phyloP scores from a whole-genome alignment of 1,140 invertebrate genomes.

The Sesamia nonagrioides region DNA sequence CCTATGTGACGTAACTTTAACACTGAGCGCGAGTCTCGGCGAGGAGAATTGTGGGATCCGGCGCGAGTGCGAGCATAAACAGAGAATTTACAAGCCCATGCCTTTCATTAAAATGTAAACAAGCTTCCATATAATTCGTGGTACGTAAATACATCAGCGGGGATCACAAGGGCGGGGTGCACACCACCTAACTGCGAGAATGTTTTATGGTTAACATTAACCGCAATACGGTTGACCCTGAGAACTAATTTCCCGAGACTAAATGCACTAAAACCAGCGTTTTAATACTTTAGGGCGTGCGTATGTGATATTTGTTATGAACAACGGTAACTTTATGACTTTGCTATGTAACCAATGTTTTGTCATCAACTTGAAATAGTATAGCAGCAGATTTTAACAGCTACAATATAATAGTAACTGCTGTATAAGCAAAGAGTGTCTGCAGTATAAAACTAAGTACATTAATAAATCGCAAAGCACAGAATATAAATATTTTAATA shows the following conservation, averaged over 20 bases:
- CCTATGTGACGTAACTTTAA: constrained; percentile 47
- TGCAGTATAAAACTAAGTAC: not conserved
- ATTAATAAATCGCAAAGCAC: not conserved
- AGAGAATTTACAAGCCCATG: constrained; percentile 66
- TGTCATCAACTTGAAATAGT: not conserved
- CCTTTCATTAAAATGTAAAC: constrained; percentile 79
- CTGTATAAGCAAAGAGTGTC: not conserved
- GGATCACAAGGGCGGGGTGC: constrained; percentile 55
- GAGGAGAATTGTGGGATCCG: constrained; percentile 51
- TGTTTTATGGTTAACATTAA: constrained; percentile 69
- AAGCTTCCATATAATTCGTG: constrained; percentile 70
- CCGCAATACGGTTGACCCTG: constrained; percentile 53
- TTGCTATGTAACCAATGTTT: constrained; percentile 7
- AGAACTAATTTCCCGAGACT: constrained; percentile 35
- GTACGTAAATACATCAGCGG: constrained; percentile 67
- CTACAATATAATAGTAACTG: not conserved
- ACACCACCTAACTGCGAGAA: constrained; percentile 50
- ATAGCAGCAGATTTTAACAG: not conserved
- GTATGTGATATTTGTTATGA: constrained; percentile 21
- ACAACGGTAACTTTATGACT: not conserved
- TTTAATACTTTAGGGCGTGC: constrained; percentile 33
- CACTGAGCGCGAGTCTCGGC: constrained; percentile 26
- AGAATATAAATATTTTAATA: not conserved
- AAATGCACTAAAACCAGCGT: constrained; percentile 42
- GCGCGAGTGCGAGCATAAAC: constrained; percentile 63